phyloP scores from a whole-genome alignment of 1,140 invertebrate species.

The Rhizoglyphus robini region DNA sequence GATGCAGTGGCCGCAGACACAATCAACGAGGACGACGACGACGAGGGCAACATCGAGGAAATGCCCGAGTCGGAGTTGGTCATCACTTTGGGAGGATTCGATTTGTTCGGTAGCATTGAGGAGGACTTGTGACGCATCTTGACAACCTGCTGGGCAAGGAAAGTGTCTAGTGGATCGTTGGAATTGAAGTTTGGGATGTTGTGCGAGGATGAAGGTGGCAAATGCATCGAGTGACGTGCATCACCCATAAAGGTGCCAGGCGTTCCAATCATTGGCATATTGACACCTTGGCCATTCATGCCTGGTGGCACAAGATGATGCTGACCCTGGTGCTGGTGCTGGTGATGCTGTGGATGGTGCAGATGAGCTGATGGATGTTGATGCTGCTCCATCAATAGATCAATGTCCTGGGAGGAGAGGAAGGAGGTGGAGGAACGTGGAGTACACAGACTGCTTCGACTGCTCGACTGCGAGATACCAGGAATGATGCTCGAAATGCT shows the following conservation, averaged over 20 bases:
- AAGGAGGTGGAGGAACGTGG: slow-evolving; percentile 2
- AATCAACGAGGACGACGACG: background rate
- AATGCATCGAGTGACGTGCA: background rate
- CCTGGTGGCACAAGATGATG: background rate
- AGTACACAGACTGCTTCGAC: background rate
- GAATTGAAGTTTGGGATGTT: background rate
- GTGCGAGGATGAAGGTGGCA: background rate
- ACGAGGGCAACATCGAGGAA: background rate
- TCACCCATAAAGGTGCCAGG: background rate
- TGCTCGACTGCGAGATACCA: background rate
- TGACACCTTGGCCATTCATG: background rate
- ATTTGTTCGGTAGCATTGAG: background rate
- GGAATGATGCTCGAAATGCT: no score
- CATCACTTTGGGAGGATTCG: background rate
- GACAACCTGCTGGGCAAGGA: no score
- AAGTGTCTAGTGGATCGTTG: background rate
- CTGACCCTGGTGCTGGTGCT: background rate
- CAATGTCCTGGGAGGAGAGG: background rate
- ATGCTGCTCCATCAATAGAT: background rate
- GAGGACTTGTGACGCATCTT: background rate
- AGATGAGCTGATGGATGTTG: background rate
- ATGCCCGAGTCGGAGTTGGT: background rate
- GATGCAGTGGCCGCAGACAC: background rate
- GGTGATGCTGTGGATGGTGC: background rate
- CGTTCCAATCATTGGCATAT: background rate